Evolutionary conservation across 2,797 vertebrate genomes (phyloP).

Genomic region (Tauraco hartlaubi): DNA sequence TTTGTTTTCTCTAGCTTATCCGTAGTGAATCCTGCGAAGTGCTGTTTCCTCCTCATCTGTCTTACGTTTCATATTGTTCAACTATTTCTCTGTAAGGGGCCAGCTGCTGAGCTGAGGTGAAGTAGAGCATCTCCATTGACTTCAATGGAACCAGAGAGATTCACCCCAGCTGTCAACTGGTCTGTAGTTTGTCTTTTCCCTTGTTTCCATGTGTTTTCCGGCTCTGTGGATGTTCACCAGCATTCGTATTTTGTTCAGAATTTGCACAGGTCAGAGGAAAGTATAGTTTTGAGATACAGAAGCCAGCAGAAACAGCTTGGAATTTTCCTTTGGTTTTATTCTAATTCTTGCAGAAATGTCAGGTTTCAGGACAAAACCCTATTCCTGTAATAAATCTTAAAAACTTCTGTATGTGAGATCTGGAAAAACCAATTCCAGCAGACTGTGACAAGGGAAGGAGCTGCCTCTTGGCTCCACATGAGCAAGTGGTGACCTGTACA

Average conservation of each 20-base stretch:
- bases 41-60: not conserved
- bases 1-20: not conserved
- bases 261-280: not conserved
- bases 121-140: not conserved
- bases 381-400: not conserved
- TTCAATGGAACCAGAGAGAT: not conserved
- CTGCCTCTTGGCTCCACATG: not conserved
- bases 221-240: not conserved
- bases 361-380: not conserved
- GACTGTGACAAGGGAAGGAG: not conserved
- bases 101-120: not conserved
- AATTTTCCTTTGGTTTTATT: not conserved
- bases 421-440: not conserved
- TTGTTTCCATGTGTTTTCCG: not conserved
- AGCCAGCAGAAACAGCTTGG: not conserved
- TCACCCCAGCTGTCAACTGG: slow-evolving; percentile 6
- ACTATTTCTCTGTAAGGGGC: not conserved
- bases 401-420: not conserved
- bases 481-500: not conserved
- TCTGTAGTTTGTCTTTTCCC: slow-evolving; percentile 3
- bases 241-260: not conserved
- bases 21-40: not conserved
- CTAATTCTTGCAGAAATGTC: not conserved
- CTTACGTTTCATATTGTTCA: slow-evolving; percentile 5
- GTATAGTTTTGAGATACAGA: not conserved